A percentile compares a stretch with the other conserved stretches of the same genome.
These are phyloP conservation scores for Sminthurides bifidus DNA, from an alignment of 1,140 invertebrate genomes.

Conservation along the genomic window DNA sequence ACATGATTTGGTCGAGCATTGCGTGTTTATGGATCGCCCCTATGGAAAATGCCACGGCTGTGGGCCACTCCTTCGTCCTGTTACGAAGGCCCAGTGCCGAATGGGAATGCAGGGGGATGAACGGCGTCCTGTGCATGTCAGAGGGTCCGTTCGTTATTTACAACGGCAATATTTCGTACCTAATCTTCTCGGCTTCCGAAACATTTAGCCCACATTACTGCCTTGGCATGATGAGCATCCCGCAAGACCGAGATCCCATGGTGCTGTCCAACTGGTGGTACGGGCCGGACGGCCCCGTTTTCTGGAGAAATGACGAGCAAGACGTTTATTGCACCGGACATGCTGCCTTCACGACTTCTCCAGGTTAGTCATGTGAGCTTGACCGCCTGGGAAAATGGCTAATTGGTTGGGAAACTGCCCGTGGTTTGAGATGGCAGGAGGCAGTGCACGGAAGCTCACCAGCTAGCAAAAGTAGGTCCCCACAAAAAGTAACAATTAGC, in stretches of 20 bases:
- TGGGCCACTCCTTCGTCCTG: not conserved
- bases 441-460: too few relatives aligned
- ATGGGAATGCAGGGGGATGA: constrained; percentile 13
- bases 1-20: not conserved
- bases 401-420: too few relatives aligned
- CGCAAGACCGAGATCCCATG: constrained; percentile 10
- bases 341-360: constrained; percentile 10
- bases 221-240: constrained; percentile 21
- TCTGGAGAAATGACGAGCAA: constrained; percentile 15
- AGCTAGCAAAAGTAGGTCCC: too few relatives aligned
- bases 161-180: constrained; percentile 4
- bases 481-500: too few relatives aligned
- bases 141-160: constrained; percentile 21
- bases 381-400: not conserved
- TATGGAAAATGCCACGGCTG: not conserved
- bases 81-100: constrained; percentile 2
- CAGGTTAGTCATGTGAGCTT: constrained; percentile 1
- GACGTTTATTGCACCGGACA: constrained; percentile 12
- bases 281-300: constrained; percentile 4
- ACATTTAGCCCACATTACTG: constrained; percentile 20
- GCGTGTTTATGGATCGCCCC: constrained; percentile 7
- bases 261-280: constrained; percentile 13
- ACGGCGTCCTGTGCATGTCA: constrained; percentile 4
- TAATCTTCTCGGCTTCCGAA: constrained; percentile 17
- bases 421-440: too few relatives aligned